Conservation (phyloP, 2,113 vertebrate genomes). For the cattle (Bos taurus) region ARS-UCD2.0 NC_037337.1:1767501-1768000, state of each 20-base stretch:
- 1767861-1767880: constrained; percentile 65
- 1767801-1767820: neutral
- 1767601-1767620: neutral
- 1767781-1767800: constrained; percentile 10
- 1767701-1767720: constrained; percentile 11
- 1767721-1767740: neutral
- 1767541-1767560: neutral
- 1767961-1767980: neutral
- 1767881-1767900: constrained; percentile 3
- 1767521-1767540: neutral
- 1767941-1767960: accelerated
- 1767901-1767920: constrained; percentile 23
- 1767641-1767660: neutral
- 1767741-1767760: constrained; percentile 52
- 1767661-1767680: neutral
- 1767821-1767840: neutral
- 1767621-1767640: neutral
- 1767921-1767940: neutral
- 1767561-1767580: neutral
- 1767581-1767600: constrained; percentile 19
- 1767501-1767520: neutral
- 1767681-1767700: neutral
- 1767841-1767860: constrained; percentile 47
- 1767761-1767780: constrained; percentile 11
- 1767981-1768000: neutral